Evolutionary conservation across 2,888 invertebrate genomes (phyloP).

Genomic region (Tetragonisca angustula): DNA sequence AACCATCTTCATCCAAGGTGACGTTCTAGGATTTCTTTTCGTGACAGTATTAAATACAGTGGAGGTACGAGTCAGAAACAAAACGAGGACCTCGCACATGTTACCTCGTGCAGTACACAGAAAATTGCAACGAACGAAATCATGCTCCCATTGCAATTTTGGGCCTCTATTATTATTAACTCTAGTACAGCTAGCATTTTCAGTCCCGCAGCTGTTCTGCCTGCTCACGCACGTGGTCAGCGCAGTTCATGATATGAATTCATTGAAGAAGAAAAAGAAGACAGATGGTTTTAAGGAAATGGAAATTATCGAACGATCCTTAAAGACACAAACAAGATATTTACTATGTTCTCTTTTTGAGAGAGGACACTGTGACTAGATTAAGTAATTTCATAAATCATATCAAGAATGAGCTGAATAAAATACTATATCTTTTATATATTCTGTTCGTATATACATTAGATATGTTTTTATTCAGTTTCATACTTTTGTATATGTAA

Average conservation of each 20-base stretch:
- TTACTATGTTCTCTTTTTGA: neutral
- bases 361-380: neutral
- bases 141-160: constrained; percentile 55
- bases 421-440: constrained; percentile 49
- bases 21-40: constrained; percentile 43
- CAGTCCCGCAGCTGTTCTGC: constrained; percentile 58
- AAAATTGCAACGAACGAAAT: constrained; percentile 63
- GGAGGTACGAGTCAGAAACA: constrained; percentile 40
- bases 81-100: constrained; percentile 40
- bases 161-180: constrained; percentile 46
- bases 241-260: constrained; percentile 51
- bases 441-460: constrained; percentile 10
- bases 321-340: constrained; percentile 52
- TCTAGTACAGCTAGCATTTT: constrained; percentile 51
- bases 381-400: constrained; percentile 71
- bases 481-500: too few relatives aligned
- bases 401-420: constrained; percentile 72
- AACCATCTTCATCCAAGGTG: constrained; percentile 53
- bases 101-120: constrained; percentile 60
- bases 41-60: neutral
- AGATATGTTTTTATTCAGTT: neutral
- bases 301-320: constrained; percentile 58
- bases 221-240: constrained; percentile 71
- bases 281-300: neutral
- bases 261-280: constrained; percentile 6